phyloP scores from a whole-genome alignment of 2,113 vertebrate genomes.

The Myiopsitta monachus region DNA sequence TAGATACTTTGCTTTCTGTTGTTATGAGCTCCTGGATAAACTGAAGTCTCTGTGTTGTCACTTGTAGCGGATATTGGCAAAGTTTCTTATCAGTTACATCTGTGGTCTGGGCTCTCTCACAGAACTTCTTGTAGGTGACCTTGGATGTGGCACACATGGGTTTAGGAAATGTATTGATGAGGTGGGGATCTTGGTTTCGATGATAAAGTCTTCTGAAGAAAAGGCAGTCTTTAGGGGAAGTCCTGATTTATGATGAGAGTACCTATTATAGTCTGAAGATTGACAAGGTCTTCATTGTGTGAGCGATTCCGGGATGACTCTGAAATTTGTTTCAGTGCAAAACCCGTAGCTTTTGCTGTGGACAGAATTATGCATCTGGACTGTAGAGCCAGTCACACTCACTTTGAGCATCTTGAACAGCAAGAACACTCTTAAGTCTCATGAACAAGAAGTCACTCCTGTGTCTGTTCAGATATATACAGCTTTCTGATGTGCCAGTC shows the following conservation, averaged over 20 bases:
- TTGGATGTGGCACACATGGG: not conserved
- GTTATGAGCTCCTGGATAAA: not conserved
- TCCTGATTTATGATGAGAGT: not conserved
- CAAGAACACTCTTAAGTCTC: not conserved
- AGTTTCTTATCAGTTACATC: not conserved
- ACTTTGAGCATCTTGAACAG: not conserved
- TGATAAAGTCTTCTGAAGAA: not conserved
- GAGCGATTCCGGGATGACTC: not conserved
- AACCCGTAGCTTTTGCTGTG: not conserved
- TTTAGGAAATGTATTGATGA: not conserved
- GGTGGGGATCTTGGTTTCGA: not conserved
- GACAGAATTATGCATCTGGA: not conserved
- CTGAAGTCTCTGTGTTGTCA: not conserved
- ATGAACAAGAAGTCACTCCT: not conserved
- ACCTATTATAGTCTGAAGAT: not conserved
- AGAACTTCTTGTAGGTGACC: not conserved
- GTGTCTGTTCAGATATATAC: not conserved
- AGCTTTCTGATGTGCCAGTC: not conserved
- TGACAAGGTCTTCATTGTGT: not conserved
- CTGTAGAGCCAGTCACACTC: not conserved
- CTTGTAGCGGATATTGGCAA: not conserved
- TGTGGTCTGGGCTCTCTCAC: not conserved
- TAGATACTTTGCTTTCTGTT: not conserved
- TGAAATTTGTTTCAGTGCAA: not conserved
- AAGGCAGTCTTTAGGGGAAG: not conserved